Conservation (phyloP, 2,888 invertebrate genomes). For the Blastobasis lacticolella region DNA sequence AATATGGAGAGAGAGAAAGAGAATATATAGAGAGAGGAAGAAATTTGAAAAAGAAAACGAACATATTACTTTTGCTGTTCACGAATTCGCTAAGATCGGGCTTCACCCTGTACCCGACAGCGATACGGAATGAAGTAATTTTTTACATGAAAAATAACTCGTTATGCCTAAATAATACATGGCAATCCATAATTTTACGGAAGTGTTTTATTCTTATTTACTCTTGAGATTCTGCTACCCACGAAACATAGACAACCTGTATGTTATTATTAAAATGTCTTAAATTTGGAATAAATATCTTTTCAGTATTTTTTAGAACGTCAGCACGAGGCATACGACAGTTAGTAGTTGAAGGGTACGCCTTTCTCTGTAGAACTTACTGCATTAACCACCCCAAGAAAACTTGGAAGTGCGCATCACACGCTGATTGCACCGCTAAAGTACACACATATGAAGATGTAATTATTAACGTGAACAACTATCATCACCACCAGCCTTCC, state of each 20-base stretch:
- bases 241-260: too few relatives aligned
- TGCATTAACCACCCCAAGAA: slow-evolving; percentile 44
- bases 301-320: slow-evolving; percentile 49
- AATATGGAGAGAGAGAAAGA: slow-evolving; percentile 8
- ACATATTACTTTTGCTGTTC: slow-evolving; percentile 3
- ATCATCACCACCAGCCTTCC: slow-evolving; percentile 31
- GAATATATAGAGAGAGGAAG: slow-evolving; percentile 6
- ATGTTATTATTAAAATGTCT: background rate
- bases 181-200: too few relatives aligned
- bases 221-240: too few relatives aligned
- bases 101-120: slow-evolving; percentile 3
- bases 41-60: slow-evolving; percentile 6
- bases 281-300: slow-evolving; percentile 3
- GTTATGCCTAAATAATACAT: too few relatives aligned
- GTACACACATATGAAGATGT: slow-evolving; percentile 44
- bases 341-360: slow-evolving; percentile 41
- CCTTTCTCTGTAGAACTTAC: slow-evolving; percentile 49
- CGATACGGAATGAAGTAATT: background rate
- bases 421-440: slow-evolving; percentile 46
- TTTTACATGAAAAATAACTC: too few relatives aligned
- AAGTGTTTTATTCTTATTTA: too few relatives aligned
- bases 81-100: slow-evolving; percentile 8
- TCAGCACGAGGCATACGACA: slow-evolving; percentile 45
- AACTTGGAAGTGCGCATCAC: slow-evolving; percentile 48
- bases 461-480: slow-evolving; percentile 36